Evolutionary conservation across 2,888 invertebrate species (phyloP), one percentile per base, ranked within the genome.

Genomic region (Epirrhoe alternata): DNA sequence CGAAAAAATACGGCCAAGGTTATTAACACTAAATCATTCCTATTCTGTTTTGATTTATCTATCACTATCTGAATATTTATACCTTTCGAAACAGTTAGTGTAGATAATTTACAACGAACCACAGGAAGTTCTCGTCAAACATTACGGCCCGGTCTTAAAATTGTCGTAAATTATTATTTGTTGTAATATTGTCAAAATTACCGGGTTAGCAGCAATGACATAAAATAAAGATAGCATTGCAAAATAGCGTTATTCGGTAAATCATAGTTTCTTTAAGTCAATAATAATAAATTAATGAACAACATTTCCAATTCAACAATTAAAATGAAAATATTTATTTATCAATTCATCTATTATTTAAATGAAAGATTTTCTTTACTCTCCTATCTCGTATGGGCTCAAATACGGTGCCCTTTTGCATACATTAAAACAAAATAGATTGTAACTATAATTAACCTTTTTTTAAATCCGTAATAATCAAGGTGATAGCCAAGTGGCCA

Each of bases 151-250:
- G 67, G 71, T 66, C 66, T 52, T 73, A 14, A 73, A 71, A 66
- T 69, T 68, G 68, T 68, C 69, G 59, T 73, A 73, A 71, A 71
- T 30, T 65, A 68, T 60, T 68, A 66, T 71, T 71, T 73, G 73
- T 73, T 69, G 66, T 68, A 83, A 82, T 82, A 77, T 78, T 80
- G 82, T 82, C 81, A 80, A 84, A 86, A 86, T 84, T 78, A 84
- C 81, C 78, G 71, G 80, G 84, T 82, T 79, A 82, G 84, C 81
- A 80, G 81, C 83, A 83, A 38, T 10, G 38, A 42, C 38, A 42
- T 3, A 4, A 42, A 42, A 42, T 42, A 4, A 12, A 10, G 12
- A 42, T 12, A 42, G 12, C 38, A 12, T 42, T 42, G 38, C 38
- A 42, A 12, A 42, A 42, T 8, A 38, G 7, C 35, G 10, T 38